These are phyloP conservation scores for Oxystoma pomonae DNA, from an alignment of 2,888 invertebrate genomes.

Conservation along the genomic window DNA sequence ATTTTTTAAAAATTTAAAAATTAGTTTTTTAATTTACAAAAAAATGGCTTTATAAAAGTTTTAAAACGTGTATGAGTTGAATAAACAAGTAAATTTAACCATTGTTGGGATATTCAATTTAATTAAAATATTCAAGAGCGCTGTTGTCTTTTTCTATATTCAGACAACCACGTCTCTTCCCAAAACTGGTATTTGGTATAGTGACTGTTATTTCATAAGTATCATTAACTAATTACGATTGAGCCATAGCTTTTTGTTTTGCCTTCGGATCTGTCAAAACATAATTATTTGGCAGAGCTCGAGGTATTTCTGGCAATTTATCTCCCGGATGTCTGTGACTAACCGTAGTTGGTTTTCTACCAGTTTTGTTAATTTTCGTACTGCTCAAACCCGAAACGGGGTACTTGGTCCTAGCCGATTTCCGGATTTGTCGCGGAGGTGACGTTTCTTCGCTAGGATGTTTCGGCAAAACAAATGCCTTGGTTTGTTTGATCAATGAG, in stretches of 20 bases:
- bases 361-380: conserved; percentile 54
- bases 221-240: too few species aligned
- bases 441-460: conserved; percentile 47
- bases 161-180: too few species aligned
- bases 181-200: too few species aligned
- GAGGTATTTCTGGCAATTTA: conserved; percentile 65
- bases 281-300: conserved; percentile 68
- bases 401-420: conserved; percentile 56
- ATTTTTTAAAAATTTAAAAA: too few species aligned
- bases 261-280: conserved; percentile 49
- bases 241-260: conserved; percentile 47
- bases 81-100: too few species aligned
- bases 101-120: too few species aligned
- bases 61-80: too few species aligned
- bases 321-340: conserved; percentile 75
- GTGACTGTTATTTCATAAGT: too few species aligned
- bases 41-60: too few species aligned
- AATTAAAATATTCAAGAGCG: too few species aligned
- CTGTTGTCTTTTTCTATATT: too few species aligned
- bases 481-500: conserved; percentile 82
- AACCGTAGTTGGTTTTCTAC: conserved; percentile 53
- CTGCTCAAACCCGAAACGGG: conserved; percentile 63
- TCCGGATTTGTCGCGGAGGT: conserved; percentile 43
- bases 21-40: too few species aligned
- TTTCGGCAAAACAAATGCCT: conserved; percentile 78